Conservation (phyloP, 2,113 vertebrate genomes). For the Lontra canadensis region DNA sequence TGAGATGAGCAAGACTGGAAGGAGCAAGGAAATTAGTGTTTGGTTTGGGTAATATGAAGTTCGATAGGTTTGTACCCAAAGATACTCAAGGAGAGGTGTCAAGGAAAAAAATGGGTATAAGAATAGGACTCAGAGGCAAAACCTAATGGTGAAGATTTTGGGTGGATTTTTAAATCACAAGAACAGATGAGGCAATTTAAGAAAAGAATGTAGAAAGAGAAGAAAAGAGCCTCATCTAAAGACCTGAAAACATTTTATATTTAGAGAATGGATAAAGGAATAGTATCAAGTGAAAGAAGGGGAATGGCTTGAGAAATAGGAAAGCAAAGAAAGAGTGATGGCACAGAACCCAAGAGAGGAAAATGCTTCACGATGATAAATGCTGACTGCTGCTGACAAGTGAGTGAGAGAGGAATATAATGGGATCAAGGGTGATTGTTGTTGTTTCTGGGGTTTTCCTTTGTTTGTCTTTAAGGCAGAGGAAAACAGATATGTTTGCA, state of each 20-base stretch:
- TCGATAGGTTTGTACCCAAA: neutral
- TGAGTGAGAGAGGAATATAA: neutral
- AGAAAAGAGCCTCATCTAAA: neutral
- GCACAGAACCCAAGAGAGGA: neutral
- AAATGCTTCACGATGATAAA: neutral
- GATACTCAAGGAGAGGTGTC: neutral
- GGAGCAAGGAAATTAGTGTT: neutral
- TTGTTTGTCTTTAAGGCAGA: neutral
- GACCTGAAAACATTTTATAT: neutral
- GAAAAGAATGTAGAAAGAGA: neutral
- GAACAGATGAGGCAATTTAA: neutral
- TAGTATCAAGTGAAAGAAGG: neutral
- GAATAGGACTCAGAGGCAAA: slow-evolving; percentile 22
- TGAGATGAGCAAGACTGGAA: neutral
- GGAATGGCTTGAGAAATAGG: neutral
- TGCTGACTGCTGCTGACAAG: neutral
- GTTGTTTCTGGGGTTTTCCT: neutral
- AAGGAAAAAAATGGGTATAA: neutral
- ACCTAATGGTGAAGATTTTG: neutral
- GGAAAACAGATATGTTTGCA: neutral
- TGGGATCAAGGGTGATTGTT: neutral
- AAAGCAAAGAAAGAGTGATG: neutral
- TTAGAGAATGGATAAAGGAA: neutral
- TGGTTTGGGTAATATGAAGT: neutral
- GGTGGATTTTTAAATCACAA: slow-evolving; percentile 6